These are phyloP conservation scores for Adineta ricciae DNA, from an alignment of 2,888 invertebrate genomes.

Conservation along the genomic window DNA sequence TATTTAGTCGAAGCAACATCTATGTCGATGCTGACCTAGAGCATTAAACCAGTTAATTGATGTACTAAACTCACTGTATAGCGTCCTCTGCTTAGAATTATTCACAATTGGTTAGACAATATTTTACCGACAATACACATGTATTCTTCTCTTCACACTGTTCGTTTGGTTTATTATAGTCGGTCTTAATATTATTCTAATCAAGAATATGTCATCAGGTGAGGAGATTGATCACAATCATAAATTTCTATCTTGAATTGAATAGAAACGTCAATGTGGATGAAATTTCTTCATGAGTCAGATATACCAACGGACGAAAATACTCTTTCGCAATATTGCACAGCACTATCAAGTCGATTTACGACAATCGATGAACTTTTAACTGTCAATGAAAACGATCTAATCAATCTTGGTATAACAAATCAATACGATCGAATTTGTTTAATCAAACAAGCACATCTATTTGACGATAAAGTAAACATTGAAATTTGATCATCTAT, in stretches of 20 bases:
- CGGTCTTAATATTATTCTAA: neutral
- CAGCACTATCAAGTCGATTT: neutral
- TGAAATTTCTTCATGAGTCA: neutral
- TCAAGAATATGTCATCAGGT: neutral
- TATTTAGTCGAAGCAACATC: too few relatives aligned
- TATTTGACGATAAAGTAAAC: neutral
- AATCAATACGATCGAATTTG: neutral
- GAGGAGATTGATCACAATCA: neutral
- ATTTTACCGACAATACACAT: neutral
- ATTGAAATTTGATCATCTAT: neutral
- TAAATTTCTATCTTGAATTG: neutral
- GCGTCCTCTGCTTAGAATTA: neutral
- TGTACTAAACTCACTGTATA: neutral
- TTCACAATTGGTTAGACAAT: neutral
- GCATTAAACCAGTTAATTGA: too few relatives aligned
- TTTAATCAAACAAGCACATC: neutral
- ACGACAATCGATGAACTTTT: neutral
- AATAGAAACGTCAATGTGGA: neutral
- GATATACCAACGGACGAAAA: neutral
- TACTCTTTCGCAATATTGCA: neutral
- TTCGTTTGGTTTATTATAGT: neutral
- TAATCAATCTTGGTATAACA: neutral
- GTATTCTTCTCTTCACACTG: neutral
- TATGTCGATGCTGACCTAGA: too few relatives aligned
- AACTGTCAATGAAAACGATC: neutral